phyloP scores from a whole-genome alignment of 1,140 invertebrate species.

The Agrilus planipennis region DNA sequence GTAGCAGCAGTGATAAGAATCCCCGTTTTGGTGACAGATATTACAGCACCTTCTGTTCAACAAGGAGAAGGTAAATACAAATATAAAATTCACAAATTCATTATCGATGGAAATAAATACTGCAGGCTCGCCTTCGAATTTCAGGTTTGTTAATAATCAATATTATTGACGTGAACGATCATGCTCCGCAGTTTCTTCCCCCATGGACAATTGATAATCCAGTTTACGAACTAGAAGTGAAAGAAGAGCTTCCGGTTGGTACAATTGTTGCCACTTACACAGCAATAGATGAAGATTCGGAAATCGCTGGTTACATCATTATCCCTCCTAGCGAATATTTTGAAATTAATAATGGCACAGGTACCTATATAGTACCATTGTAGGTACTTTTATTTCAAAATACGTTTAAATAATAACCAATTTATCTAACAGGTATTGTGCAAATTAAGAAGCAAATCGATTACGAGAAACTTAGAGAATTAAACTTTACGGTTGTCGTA shows the following conservation, averaged over 20 bases:
- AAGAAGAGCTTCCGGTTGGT: slow-evolving; percentile 74
- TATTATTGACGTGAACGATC: slow-evolving; percentile 69
- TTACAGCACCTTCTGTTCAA: slow-evolving; percentile 62
- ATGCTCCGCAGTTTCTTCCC: slow-evolving; percentile 48
- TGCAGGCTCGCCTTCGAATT: too few species aligned
- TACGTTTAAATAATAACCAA: too few species aligned
- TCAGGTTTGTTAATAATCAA: slow-evolving; percentile 70
- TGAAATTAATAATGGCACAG: slow-evolving; percentile 61
- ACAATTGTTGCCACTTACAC: slow-evolving; percentile 67
- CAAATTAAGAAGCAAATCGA: slow-evolving; percentile 67
- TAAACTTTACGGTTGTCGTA: slow-evolving; percentile 69
- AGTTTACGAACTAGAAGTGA: slow-evolving; percentile 53
- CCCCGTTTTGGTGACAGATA: slow-evolving; percentile 69
- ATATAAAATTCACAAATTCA: too few species aligned
- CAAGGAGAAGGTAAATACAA: slow-evolving; percentile 55
- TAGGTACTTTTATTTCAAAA: too few species aligned
- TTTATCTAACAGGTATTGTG: slow-evolving; percentile 50
- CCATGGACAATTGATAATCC: slow-evolving; percentile 63
- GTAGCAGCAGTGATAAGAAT: slow-evolving; percentile 60
- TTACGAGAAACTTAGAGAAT: slow-evolving; percentile 62
- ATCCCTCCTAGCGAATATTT: slow-evolving; percentile 62
- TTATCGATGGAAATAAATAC: too few species aligned
- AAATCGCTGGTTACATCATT: slow-evolving; percentile 64
- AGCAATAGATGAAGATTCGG: slow-evolving; percentile 73
- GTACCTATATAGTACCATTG: too few species aligned